phyloP scores from a whole-genome alignment of 2,888 invertebrate genomes.

The Mythimna vitellina region DNA sequence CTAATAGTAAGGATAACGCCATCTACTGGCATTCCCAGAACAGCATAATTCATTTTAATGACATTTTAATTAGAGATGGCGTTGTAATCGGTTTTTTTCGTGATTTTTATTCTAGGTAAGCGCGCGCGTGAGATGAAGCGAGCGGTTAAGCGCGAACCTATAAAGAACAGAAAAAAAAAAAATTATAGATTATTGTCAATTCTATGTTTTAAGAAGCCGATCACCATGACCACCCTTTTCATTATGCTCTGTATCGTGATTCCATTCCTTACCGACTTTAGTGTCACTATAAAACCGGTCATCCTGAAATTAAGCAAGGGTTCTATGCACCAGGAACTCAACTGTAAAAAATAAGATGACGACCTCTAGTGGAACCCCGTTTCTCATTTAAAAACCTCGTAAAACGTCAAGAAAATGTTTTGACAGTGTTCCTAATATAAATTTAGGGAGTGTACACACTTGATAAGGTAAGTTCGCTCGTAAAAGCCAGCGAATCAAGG shows the following conservation, averaged over 20 bases:
- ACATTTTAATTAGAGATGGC: too few relatives aligned
- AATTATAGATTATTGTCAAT: too few relatives aligned
- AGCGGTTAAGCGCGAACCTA: too few relatives aligned
- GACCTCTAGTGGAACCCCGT: constrained; percentile 65
- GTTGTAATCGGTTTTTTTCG: too few relatives aligned
- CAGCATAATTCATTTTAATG: too few relatives aligned
- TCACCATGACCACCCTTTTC: too few relatives aligned
- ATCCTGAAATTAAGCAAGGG: constrained; percentile 35
- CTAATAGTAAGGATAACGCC: too few relatives aligned
- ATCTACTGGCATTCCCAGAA: too few relatives aligned
- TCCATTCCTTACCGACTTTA: neutral
- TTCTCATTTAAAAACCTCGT: constrained; percentile 81
- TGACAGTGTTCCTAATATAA: constrained; percentile 78
- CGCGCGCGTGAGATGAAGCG: too few relatives aligned
- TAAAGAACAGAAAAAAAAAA: too few relatives aligned
- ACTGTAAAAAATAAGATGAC: constrained; percentile 65
- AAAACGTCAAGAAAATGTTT: constrained; percentile 80
- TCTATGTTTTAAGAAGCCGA: too few relatives aligned
- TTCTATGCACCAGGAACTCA: constrained; percentile 49
- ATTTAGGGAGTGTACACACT: constrained; percentile 68
- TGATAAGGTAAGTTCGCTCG: constrained; percentile 64
- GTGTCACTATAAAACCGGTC: neutral
- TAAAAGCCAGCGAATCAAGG: constrained; percentile 67
- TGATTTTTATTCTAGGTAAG: too few relatives aligned
- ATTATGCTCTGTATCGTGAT: neutral